phyloP scores from a whole-genome alignment of 2,113 vertebrate genomes.

The Acanthisitta chloris region DNA sequence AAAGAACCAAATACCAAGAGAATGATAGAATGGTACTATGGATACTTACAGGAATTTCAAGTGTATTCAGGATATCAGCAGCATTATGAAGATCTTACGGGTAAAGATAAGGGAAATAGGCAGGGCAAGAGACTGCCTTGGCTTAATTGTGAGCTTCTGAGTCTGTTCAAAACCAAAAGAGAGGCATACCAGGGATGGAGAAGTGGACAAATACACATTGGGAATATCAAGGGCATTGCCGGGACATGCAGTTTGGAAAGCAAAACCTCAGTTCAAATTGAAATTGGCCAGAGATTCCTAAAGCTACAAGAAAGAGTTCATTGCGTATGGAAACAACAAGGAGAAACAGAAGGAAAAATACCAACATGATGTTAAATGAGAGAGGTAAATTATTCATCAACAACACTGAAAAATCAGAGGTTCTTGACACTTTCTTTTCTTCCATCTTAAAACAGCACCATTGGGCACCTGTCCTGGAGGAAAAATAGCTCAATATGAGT shows the following conservation, averaged over 20 bases:
- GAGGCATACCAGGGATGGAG: background rate
- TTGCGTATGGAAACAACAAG: background rate
- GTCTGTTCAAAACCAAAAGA: background rate
- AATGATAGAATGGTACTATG: fast-evolving
- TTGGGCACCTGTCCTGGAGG: background rate
- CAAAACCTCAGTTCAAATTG: background rate
- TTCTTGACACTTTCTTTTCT: background rate
- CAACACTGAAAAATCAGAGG: background rate
- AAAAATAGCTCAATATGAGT: background rate
- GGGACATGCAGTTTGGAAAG: background rate
- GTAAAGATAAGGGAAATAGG: background rate
- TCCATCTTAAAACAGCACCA: background rate
- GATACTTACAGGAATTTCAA: background rate
- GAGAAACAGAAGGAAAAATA: background rate
- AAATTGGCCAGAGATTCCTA: background rate
- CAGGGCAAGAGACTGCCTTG: background rate
- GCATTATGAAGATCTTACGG: background rate
- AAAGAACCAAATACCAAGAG: background rate
- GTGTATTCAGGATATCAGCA: background rate
- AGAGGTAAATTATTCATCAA: background rate
- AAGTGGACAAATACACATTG: background rate
- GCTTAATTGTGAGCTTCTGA: background rate
- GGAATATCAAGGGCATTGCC: background rate
- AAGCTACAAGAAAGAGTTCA: background rate
- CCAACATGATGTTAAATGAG: background rate